Conservation (phyloP, 2,113 vertebrate species). For the Morone saxatilis region DNA sequence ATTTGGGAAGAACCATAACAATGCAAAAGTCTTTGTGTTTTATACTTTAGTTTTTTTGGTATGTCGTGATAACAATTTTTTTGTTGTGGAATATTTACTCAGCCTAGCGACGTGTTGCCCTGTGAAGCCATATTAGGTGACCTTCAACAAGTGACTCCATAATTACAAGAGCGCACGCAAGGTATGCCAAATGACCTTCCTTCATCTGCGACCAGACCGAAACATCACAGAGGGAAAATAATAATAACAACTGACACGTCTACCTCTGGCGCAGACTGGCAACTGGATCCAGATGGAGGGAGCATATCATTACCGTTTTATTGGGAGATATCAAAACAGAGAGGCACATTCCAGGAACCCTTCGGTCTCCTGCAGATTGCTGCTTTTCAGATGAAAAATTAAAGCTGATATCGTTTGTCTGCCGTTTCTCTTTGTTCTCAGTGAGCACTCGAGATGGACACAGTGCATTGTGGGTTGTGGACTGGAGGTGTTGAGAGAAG, state of each 20-base stretch:
- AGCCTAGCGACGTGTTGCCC: constrained; percentile 38
- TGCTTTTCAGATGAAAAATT: constrained; percentile 51
- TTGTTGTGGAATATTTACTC: constrained; percentile 11
- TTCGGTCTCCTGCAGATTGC: constrained; percentile 50
- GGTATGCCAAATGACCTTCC: constrained; percentile 73
- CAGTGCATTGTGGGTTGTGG: constrained; percentile 36
- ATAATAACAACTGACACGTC: constrained; percentile 81
- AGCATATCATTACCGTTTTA: constrained; percentile 82
- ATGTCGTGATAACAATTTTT: background rate
- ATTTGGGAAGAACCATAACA: background rate
- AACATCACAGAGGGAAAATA: constrained; percentile 78
- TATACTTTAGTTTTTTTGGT: background rate
- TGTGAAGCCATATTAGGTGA: constrained; percentile 74
- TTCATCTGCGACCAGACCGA: constrained; percentile 72
- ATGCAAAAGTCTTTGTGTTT: background rate
- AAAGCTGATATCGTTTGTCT: constrained; percentile 64
- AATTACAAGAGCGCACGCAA: constrained; percentile 74
- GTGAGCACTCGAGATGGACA: constrained; percentile 11
- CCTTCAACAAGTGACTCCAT: constrained; percentile 76
- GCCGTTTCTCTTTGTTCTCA: constrained; percentile 57
- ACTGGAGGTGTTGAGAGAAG: constrained; percentile 25
- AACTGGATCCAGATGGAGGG: constrained; percentile 85
- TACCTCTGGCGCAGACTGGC: constrained; percentile 73
- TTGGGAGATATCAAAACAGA: constrained; percentile 82
- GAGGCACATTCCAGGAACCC: constrained; percentile 64